phyloP scores from a whole-genome alignment of 2,888 invertebrate species.

The Rhamphomyia laevipes region DNA sequence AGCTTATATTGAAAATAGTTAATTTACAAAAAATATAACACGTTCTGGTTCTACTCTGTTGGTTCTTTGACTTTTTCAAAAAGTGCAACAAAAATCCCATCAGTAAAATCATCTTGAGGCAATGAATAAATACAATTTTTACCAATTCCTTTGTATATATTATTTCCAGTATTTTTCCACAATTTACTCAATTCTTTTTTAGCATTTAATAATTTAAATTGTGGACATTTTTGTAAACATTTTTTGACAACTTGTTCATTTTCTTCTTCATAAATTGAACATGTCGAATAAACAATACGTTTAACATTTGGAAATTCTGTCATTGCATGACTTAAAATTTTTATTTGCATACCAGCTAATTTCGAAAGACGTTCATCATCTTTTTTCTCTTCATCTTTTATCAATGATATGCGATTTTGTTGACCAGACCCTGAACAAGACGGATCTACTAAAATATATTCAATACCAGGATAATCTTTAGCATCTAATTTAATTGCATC shows the following conservation, averaged over 20 bases:
- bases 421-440: constrained; percentile 92
- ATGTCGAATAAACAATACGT: constrained; percentile 90
- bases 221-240: constrained; percentile 30
- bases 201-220: constrained; percentile 52
- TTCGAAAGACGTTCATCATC: constrained; percentile 46
- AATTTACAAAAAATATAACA: too few species aligned
- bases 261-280: constrained; percentile 79
- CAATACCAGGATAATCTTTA: constrained; percentile 43
- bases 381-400: constrained; percentile 40
- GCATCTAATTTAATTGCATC: neutral
- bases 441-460: constrained; percentile 91
- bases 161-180: constrained; percentile 58
- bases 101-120: constrained; percentile 67
- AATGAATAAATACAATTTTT: constrained; percentile 66
- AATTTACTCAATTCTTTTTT: constrained; percentile 47
- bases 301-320: constrained; percentile 69
- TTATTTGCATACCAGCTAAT: constrained; percentile 67
- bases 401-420: constrained; percentile 40
- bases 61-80: constrained; percentile 47
- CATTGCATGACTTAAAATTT: constrained; percentile 77
- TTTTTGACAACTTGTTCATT: constrained; percentile 72
- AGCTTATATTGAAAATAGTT: too few species aligned
- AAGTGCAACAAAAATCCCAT: constrained; percentile 92
- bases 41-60: too few species aligned
- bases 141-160: constrained; percentile 52